Base-by-base conservation (phyloP, 2,797 vertebrate genomes). In the Siniperca obscura region DNA sequence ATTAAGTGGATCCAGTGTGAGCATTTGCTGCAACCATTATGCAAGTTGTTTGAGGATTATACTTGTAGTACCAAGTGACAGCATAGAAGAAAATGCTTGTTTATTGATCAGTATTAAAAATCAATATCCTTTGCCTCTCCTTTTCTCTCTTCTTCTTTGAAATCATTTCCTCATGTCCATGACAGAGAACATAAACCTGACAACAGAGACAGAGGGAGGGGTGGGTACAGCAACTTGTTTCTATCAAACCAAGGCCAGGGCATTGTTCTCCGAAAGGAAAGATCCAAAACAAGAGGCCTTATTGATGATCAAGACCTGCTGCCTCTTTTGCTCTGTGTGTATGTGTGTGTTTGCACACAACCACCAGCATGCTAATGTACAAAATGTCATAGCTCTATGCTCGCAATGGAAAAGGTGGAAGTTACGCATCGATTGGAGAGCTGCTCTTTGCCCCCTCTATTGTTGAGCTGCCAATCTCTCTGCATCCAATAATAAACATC, bases 381-480 rank as follows among this genome's bases (percentile, higher is more conserved):
- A 77, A 76, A 44, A 66, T 81, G 62, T 38, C 53, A 60, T 22
- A 27, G 44, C 38, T 38, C 34, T 55, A 27, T 17, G 38, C 22
- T 75, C 0, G 3, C 59, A 25, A 40, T 76, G 59, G 74, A 72
- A 76, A 84, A 83, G 81, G 67, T 83, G 80, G 80, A 80, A 83
- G 74, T 81, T 48, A 19, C 60, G 27, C 85, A 78, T 79, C 78
- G 85, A 89, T 90, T 86, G 87, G 56, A 87, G 86, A 64, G 27
- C 59, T 75, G 72, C 83, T 76, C 86, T 83, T 69, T 81, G 79
- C 57, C 67, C 68, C 30, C 36, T 75, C 80, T 59, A 80, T 89
- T 91, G 86, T 89, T 74, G 25, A 82, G 74, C 84, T 89, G 87
- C 79, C 87, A 87, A 67, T 86, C 70, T 74, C 70, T 71, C 74